Conservation (phyloP, 2,113 vertebrate species). For the Scytalopus superciliaris region DNA sequence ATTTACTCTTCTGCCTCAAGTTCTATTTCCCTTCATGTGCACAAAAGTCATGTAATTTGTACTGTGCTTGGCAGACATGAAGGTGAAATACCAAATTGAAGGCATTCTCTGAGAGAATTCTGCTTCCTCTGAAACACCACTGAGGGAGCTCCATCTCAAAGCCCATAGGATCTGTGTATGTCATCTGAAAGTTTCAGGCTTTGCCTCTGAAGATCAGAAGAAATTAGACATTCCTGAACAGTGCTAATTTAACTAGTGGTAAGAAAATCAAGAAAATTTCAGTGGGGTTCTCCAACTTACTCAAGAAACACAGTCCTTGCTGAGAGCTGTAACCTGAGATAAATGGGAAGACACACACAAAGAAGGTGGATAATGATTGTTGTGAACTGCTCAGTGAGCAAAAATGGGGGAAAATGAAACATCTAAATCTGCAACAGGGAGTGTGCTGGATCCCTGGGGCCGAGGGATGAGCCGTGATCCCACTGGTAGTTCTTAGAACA, state of each 20-base stretch:
- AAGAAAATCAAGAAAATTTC: neutral
- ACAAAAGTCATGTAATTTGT: neutral
- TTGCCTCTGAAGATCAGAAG: neutral
- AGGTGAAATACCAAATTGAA: neutral
- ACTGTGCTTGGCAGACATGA: neutral
- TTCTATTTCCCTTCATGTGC: neutral
- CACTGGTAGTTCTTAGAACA: no score
- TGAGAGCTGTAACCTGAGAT: neutral
- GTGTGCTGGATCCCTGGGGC: no score
- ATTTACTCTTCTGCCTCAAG: neutral
- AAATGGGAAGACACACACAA: neutral
- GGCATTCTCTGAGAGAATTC: neutral
- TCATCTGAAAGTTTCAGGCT: neutral
- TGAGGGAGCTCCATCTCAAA: neutral
- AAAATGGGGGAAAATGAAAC: neutral
- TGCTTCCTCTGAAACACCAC: neutral
- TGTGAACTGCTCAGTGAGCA: neutral
- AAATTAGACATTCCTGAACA: neutral
- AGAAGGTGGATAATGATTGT: neutral
- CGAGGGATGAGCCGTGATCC: no score
- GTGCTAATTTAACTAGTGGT: neutral
- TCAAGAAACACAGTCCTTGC: neutral
- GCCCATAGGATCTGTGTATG: accelerated
- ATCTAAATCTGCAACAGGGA: neutral
- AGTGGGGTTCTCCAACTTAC: accelerated